Evolutionary conservation across 2,113 vertebrate species (phyloP).

Genomic region (Eudyptes chrysolophus): DNA sequence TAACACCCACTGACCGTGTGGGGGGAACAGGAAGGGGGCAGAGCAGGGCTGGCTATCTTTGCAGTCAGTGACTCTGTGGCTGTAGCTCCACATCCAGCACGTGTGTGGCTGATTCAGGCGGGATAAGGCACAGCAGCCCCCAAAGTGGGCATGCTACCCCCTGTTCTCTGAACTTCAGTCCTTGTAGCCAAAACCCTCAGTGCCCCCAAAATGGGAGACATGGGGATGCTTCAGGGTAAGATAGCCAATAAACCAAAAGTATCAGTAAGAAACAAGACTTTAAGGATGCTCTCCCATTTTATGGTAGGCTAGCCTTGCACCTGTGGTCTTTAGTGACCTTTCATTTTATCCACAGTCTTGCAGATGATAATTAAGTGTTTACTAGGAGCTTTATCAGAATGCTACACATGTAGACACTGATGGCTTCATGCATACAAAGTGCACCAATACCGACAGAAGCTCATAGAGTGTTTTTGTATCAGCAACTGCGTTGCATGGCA

Average conservation of each 20-base stretch:
- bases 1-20: accelerated
- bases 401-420: not conserved
- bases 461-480: not conserved
- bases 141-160: accelerated
- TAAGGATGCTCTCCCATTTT: not conserved
- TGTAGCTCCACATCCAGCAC: accelerated
- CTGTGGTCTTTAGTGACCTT: not conserved
- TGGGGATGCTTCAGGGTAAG: not conserved
- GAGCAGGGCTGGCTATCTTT: not conserved
- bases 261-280: not conserved
- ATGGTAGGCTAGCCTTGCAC: not conserved
- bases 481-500: not conserved
- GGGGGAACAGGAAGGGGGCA: accelerated
- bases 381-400: not conserved
- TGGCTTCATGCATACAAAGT: not conserved
- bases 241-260: not conserved
- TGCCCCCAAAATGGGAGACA: not conserved
- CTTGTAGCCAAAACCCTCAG: not conserved
- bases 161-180: not conserved
- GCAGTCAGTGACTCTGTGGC: accelerated
- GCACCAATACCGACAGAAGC: not conserved
- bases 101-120: accelerated
- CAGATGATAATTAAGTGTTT: not conserved
- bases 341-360: not conserved
- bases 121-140: not conserved